A percentile compares a stretch with the other conserved stretches of the same genome.
Evolutionary conservation across 2,797 vertebrate species (phyloP).

Genomic region (Phoxinus dragarum): DNA sequence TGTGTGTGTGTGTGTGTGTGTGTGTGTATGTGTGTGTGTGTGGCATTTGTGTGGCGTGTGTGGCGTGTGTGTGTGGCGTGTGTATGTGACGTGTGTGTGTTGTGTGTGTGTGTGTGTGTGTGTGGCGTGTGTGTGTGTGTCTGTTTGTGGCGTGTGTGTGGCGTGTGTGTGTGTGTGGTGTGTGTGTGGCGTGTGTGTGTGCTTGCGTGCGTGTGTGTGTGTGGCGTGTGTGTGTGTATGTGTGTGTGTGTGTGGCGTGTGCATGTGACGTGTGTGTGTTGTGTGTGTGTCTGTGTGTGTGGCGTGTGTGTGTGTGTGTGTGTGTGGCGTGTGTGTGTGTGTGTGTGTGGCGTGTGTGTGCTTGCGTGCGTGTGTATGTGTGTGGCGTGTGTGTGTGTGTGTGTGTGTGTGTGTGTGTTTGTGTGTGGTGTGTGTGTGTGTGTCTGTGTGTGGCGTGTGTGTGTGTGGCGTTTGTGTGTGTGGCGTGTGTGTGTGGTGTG

Average conservation of each 20-base stretch:
- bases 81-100: conserved; percentile 44
- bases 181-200: background rate
- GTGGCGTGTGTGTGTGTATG: conserved; percentile 3
- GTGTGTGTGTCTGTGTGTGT: conserved; percentile 45
- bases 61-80: conserved; percentile 40
- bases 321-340: no score
- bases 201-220: conserved; percentile 36
- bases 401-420: conserved; percentile 38
- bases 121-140: conserved; percentile 39
- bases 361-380: conserved; percentile 49
- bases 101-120: conserved; percentile 42
- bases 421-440: conserved; percentile 31
- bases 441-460: conserved; percentile 4
- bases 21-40: conserved; percentile 41
- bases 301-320: conserved; percentile 49
- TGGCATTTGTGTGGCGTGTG: background rate
- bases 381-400: conserved; percentile 43
- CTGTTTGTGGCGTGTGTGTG: conserved; percentile 24
- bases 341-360: no score
- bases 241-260: conserved; percentile 48
- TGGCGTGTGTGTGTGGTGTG: conserved; percentile 44
- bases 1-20: conserved; percentile 34
- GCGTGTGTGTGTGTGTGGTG: conserved; percentile 48
- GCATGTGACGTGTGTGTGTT: background rate
- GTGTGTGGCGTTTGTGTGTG: no score